Evolutionary conservation across 1,140 invertebrate genomes (phyloP).

Genomic region (Eulimnadia texana): DNA sequence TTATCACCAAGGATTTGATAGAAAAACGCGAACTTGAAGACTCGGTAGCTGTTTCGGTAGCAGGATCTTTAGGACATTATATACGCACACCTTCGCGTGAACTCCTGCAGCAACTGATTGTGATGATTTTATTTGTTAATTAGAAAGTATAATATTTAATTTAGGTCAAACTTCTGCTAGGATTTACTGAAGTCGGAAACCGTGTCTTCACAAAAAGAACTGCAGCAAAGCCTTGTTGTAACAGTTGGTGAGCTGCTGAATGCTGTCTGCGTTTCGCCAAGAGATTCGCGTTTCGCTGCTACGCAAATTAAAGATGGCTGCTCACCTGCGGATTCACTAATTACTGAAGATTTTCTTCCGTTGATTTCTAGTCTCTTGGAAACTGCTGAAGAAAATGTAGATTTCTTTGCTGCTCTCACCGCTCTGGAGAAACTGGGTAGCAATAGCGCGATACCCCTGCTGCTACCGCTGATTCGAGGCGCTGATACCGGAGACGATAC

Average conservation of each 20-base stretch:
- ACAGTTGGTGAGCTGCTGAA: not conserved
- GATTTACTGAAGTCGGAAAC: not conserved
- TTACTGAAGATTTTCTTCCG: slow-evolving; percentile 1
- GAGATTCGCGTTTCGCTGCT: not conserved
- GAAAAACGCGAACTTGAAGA: not conserved
- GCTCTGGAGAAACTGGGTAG: not conserved
- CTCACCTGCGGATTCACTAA: not conserved
- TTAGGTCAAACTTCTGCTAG: not conserved
- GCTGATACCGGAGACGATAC: not conserved
- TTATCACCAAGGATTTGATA: not conserved
- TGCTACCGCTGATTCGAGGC: not conserved
- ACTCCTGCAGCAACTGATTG: not conserved
- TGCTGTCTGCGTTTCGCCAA: not conserved
- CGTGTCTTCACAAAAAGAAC: not conserved
- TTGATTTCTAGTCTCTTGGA: not conserved
- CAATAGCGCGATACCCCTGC: not conserved
- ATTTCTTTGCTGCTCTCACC: not conserved
- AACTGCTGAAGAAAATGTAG: not conserved
- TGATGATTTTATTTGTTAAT: not conserved
- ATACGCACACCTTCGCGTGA: not conserved
- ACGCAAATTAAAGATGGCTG: not conserved
- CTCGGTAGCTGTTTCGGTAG: not conserved
- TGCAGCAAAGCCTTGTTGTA: not conserved
- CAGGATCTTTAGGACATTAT: not conserved
- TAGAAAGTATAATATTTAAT: not conserved